Base-by-base conservation (phyloP, 2,797 vertebrate genomes). In the Sternarchorhynchus goeldii region DNA sequence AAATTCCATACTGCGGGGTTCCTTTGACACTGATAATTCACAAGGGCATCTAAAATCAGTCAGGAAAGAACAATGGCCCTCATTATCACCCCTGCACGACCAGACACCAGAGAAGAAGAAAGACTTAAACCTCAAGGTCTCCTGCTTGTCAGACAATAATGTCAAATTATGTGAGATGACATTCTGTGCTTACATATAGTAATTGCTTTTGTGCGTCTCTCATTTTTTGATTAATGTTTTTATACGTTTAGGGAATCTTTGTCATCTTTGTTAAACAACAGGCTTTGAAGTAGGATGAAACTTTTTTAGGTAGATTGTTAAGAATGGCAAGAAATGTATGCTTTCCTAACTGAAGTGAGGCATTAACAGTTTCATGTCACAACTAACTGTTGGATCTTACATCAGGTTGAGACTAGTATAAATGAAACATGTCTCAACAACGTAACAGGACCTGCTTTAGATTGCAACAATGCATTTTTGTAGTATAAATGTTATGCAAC, bases 81-180 rank as follows among this genome's bases (percentile, higher is more conserved):
- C 85, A 88, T 89, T 86, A 87, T 63, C 80, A 80, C 81, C 77
- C 78, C 83, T 2, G 78, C 85, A 84, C 84, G 80, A 78, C 77
- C 76, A 59, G 8, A 72, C 16, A 5, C 31, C 41, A 50, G 67
- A 73, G 41, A 50, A 31, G 29, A 71, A 72, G 7, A 20, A 72
- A 56, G 34, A 56, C 32, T 73, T 60, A 41, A 56, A 69, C 60
- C 84, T 90, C 89, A 92, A 92, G 91, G 91, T 93, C 89, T 87
- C 89, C 88, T 90, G 92, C 89, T 90, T 90, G 89, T 91, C 79
- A 91, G 90, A 89, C 56, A 77, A 78, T 81, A 77, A 81, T 81
- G 88, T 87, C 82, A 89, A 90, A 90, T 91, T 79, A 91, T 90
- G 88, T 87, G 84, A 85, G 84, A 90, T 89, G 88, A 90, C 89